Conservation (phyloP, 2,113 vertebrate genomes). For the Piaya cayana region DNA sequence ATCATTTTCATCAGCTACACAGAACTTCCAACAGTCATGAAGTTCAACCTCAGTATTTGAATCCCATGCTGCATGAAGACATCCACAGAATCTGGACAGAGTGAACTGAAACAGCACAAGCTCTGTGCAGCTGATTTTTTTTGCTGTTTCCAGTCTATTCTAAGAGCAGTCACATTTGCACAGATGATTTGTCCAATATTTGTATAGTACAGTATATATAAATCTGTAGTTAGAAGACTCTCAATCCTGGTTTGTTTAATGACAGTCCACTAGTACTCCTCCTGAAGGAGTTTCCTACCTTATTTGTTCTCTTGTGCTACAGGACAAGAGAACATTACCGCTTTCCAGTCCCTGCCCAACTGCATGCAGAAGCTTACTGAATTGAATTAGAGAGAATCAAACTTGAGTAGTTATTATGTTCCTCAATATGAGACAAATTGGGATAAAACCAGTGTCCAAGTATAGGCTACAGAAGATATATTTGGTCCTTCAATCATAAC, state of each 20-base stretch:
- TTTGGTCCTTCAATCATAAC: neutral
- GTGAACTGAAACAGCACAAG: neutral
- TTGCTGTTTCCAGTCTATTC: neutral
- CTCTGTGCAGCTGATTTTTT: neutral
- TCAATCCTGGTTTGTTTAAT: neutral
- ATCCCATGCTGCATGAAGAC: neutral
- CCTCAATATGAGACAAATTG: neutral
- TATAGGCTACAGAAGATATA: neutral
- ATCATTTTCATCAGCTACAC: neutral
- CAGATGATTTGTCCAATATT: neutral
- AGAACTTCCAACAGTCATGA: neutral
- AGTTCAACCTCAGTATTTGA: neutral
- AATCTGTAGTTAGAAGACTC: neutral
- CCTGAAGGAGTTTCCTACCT: neutral
- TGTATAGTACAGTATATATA: neutral
- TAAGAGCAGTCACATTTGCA: neutral
- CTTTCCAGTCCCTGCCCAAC: neutral
- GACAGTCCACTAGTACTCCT: neutral
- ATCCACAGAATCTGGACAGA: fast-evolving
- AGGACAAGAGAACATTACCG: neutral
- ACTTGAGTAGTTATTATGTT: neutral
- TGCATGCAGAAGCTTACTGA: neutral
- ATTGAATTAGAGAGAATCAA: constrained; percentile 22
- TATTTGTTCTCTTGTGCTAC: neutral
- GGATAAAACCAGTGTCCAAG: neutral